Evolutionary conservation across 2,888 invertebrate genomes (phyloP).

Genomic region (Drosophila subquinaria): DNA sequence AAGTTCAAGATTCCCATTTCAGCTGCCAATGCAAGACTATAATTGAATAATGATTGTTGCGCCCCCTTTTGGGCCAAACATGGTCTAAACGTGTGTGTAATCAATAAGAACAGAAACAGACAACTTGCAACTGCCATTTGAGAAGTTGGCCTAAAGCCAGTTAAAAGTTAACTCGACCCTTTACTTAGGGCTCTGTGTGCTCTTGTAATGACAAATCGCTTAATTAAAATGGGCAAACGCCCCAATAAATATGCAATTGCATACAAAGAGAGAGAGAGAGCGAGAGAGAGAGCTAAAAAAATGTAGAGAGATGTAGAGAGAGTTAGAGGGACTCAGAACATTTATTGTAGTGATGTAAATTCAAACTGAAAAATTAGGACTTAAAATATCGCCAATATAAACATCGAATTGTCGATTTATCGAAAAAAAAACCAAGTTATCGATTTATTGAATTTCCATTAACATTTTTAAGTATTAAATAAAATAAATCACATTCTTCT

Average conservation of each 20-base stretch:
- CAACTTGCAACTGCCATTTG: conserved; percentile 33
- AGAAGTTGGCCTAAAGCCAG: conserved; percentile 29
- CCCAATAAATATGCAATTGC: conserved; percentile 79
- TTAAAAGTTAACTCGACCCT: conserved; percentile 27
- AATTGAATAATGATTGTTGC: conserved; percentile 61
- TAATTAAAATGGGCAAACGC: conserved; percentile 79
- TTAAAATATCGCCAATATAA: not conserved
- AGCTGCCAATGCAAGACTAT: conserved; percentile 26
- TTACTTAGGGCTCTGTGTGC: conserved; percentile 18
- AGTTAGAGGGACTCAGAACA: not conserved
- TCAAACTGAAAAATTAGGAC: not conserved
- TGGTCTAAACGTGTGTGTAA: conserved; percentile 42
- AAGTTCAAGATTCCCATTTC: conserved; percentile 37
- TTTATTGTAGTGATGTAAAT: not conserved
- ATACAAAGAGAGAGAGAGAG: not conserved
- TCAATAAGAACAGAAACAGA: conserved; percentile 39
- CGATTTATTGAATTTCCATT: not conserved
- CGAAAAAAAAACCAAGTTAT: not conserved
- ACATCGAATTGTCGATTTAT: not conserved
- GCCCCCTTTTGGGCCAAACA: conserved; percentile 21
- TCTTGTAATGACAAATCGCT: conserved; percentile 75
- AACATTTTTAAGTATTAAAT: too few species aligned
- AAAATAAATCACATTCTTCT: too few species aligned
- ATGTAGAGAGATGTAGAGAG: not conserved
- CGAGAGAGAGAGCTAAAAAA: not conserved